Evolutionary conservation across 2,113 vertebrate genomes (phyloP).

Genomic region (Galeopterus variegatus): DNA sequence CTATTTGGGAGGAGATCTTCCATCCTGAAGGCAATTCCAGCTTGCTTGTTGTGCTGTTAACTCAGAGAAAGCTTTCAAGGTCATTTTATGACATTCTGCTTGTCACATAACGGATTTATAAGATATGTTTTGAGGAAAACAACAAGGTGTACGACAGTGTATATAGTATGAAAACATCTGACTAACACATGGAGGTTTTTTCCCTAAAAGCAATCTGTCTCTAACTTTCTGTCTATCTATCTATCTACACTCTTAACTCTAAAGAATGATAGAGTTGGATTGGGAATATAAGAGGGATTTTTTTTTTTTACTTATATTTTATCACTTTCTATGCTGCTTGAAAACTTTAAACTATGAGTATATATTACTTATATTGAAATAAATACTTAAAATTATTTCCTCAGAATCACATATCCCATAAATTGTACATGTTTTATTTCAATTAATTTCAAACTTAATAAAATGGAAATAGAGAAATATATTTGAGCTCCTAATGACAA

Average conservation of each 20-base stretch:
- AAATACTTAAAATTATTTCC: background rate
- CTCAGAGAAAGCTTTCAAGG: background rate
- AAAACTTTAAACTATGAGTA: background rate
- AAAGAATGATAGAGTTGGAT: background rate
- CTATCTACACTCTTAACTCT: background rate
- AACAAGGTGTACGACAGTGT: background rate
- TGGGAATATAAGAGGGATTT: background rate
- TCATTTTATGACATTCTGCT: background rate
- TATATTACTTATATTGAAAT: background rate
- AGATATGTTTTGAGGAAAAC: background rate
- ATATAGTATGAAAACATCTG: background rate
- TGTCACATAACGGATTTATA: background rate
- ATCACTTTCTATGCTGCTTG: background rate
- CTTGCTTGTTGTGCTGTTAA: background rate
- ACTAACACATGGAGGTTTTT: background rate
- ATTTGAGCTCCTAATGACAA: background rate
- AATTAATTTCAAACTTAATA: background rate
- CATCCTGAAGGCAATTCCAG: background rate
- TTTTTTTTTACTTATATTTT: background rate
- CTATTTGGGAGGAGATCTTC: background rate
- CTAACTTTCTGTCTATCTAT: background rate
- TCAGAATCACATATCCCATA: background rate
- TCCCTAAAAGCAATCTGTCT: background rate
- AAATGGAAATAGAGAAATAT: background rate
- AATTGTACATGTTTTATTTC: background rate